Base-by-base conservation (phyloP, 1,140 invertebrate species). In the Saxidomus purpurata region DNA sequence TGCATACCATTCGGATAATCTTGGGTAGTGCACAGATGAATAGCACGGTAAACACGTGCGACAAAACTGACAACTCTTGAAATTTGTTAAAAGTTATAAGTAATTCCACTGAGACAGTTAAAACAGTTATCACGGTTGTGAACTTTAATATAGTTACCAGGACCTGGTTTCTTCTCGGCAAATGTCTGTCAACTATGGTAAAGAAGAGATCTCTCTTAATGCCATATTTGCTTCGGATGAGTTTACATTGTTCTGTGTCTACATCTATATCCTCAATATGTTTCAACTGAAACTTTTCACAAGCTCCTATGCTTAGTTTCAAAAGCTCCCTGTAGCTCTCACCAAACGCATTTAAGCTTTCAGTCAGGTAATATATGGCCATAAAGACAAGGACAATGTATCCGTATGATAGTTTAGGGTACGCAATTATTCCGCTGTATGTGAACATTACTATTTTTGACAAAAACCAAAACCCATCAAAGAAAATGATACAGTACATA, bases 21-120 rank as follows among this genome's bases (percentile, higher is more conserved):
- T 89, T 89, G n/a, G 87, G 87, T 17, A 89, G 25, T 11, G 81
- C 31, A 38, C 87, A 88, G 11, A 88, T 49, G n/a, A 88, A 88
- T 25, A 88, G n/a, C 0, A 80, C 87, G 15, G 87, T 89, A 28
- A 89, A 81, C 1, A 83, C 87, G 52, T 89, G 87, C 0, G 87
- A 43, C 9, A 89, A 17, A 0, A 81, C 31, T 22, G 79, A 81
- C n/a, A 88, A 79, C n/a, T 89, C 67, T 67, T 83, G 52, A 0
- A 84, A 31, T 69, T 79, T 83, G 38, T 89, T 55, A 52, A 85
- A 52, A 17, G 59, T 52, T 9, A 79, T 71, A 1, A 84, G 49
- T 28, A 83, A 47, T 17, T 79, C 36, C 19, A 85, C 40, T 28
- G 74, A 83, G 17, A 89, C 28, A 9, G 34, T 61, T 19, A 89